Evolutionary conservation across 2,797 vertebrate species (phyloP), one percentile per base, ranked within the genome.

Genomic region (Kryptolebias ocellatus): DNA sequence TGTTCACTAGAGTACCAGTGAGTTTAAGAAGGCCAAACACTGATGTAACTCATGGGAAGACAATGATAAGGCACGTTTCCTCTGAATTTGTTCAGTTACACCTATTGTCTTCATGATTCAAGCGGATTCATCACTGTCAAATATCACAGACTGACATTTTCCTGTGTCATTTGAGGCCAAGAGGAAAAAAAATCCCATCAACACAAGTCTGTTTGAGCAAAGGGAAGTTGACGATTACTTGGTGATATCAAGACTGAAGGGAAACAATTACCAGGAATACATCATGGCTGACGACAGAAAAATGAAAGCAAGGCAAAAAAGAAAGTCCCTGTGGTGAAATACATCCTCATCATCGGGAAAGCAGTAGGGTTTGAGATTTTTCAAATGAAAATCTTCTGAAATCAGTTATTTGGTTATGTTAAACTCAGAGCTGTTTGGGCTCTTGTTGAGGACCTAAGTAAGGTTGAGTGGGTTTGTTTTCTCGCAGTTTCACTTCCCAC

Each of bases 401-500:
- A 7, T 18, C 9, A 2, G 4, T 51, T 7, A 53, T 55, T 17
- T 56, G 74, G 28, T 2, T 49, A 8, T 31, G 2, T 52, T n/a
- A 60, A 34, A 57, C 18, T 2, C 31, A 17, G 53, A 7, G 28
- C 49, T 10, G 4, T 1, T 14, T 52, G 17, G 27, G 10, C 31
- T 27, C 39, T 14, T 51, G 17, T 47, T 12, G 31, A 51, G 17
- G 28, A 2, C 47, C n/a, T 57, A 53, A 44, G 8, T 1, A 17
- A 0, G 18, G 49, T 27, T 27, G 9, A 52, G n/a, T 7, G 14
- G 5, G 31, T 15, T 29, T 20, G 27, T 46, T 1, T 18, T 66
- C 27, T 60, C 53, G 51, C 9, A 44, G 83, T 87, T 87, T 89
- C 87, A 85, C 42, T 70, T 79, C 64, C 54, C 3, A 45, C 15